phyloP scores from a whole-genome alignment of 1,140 invertebrate genomes.

The Anagrus nilaparvatae region DNA sequence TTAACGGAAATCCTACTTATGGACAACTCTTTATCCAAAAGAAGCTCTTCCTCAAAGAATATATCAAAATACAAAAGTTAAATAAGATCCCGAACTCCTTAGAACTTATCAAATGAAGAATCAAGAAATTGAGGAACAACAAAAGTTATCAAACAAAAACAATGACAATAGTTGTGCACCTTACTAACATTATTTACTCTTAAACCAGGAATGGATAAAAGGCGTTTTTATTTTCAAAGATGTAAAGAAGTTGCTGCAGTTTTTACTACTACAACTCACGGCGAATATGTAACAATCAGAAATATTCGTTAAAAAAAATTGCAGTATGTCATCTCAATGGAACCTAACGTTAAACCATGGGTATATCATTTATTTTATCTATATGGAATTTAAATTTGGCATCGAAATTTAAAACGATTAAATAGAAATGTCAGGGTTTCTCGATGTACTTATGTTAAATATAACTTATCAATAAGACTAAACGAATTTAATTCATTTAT shows the following conservation, averaged over 20 bases:
- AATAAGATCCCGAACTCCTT: constrained; percentile 11
- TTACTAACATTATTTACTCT: constrained; percentile 12
- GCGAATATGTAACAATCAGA: constrained; percentile 5
- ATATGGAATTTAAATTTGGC: constrained; percentile 9
- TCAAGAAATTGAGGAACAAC: constrained; percentile 14
- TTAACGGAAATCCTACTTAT: too few species aligned
- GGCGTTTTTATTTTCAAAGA: background rate
- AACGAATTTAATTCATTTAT: background rate
- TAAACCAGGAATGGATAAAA: constrained; percentile 9
- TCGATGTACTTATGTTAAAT: constrained; percentile 4
- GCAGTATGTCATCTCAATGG: constrained; percentile 8
- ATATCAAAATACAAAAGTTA: too few species aligned
- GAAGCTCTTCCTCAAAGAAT: too few species aligned
- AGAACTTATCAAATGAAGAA: constrained; percentile 15
- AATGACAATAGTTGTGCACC: background rate
- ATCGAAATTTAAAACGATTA: background rate
- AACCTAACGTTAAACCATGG: too few species aligned
- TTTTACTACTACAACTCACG: too few species aligned
- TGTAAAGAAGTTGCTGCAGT: too few species aligned
- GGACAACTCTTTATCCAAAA: too few species aligned
- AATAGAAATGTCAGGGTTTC: background rate
- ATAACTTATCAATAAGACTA: background rate
- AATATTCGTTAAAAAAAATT: constrained; percentile 8
- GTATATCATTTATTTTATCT: constrained; percentile 11
- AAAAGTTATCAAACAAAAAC: too few species aligned